Evolutionary conservation across 2,797 vertebrate genomes (phyloP), one percentile per base, ranked within the genome.

Genomic region (Distichodus sexfasciatus): DNA sequence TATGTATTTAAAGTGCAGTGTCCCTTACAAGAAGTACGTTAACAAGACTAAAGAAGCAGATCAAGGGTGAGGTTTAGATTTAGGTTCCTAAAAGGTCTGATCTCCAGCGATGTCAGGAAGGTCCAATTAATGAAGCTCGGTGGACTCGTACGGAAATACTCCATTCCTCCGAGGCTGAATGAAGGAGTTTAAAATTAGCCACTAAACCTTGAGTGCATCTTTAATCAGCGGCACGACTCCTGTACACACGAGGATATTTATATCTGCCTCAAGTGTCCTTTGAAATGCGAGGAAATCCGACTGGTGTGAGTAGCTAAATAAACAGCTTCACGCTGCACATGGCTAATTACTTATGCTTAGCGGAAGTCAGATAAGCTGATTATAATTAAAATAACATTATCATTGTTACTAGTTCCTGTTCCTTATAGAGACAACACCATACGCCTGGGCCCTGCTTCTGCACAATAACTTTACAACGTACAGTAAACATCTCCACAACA

Each of bases 321-420:
- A 85, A 84, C 81, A 77, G 65, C 58, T 79, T n/a, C 79, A 78
- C 75, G 76, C 74, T 76, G 78, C 26, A 63, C 74, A 55, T 65
- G 2, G 0, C 78, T 85, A 83, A 87, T 88, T 80, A 74, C 69
- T 26, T 64, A 78, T 66, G 69, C 48, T 75, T 71, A 74, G 84
- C 75, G 86, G 86, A 89, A 88, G 86, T 80, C 72, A 82, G 85
- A 89, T 90, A 86, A 88, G 84, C 74, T 38, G 69, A 78, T 79
- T 74, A 79, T 65, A 76, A 84, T 88, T 86, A 85, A 47, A 85
- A 81, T 47, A 15, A 67, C 80, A 84, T 83, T 77, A 79, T 63
- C 77, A 62, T 72, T 76, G 54, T 76, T 79, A 76, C 78, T 74
- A 66, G 62, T 84, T 83, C 83, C 83, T 85, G 80, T n/a, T n/a